Conservation (phyloP, 2,888 invertebrate genomes). For the Stenodera caucasica region DNA sequence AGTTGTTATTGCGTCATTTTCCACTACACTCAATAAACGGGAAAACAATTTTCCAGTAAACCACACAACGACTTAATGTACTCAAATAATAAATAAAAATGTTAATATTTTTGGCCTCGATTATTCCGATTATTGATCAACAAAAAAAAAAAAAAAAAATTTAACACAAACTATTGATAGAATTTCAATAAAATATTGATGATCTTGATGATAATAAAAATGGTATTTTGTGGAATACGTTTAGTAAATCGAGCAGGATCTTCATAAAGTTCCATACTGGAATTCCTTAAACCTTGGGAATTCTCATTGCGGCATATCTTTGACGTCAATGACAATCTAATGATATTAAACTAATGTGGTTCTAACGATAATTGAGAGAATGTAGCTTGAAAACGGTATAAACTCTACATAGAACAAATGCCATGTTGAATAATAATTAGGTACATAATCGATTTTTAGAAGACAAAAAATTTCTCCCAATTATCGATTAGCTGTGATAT, state of each 20-base stretch:
- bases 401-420: too few species aligned
- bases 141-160: too few species aligned
- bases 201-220: not conserved
- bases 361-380: conserved; percentile 21
- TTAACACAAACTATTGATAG: too few species aligned
- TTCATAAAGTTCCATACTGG: conserved; percentile 31
- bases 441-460: not conserved
- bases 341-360: conserved; percentile 28
- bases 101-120: too few species aligned
- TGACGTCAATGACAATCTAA: not conserved
- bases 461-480: too few species aligned
- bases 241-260: conserved; percentile 32
- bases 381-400: not conserved
- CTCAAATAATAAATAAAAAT: too few species aligned
- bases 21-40: too few species aligned
- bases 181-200: too few species aligned
- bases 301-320: conserved; percentile 28
- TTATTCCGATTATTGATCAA: too few species aligned
- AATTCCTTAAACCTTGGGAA: conserved; percentile 27
- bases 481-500: too few species aligned
- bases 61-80: not conserved
- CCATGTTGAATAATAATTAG: too few species aligned
- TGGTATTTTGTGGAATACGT: conserved; percentile 15
- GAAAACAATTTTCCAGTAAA: not conserved
- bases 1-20: too few species aligned